Evolutionary conservation across 2,888 invertebrate genomes (phyloP), one percentile per base, ranked within the genome.

Genomic region (Ectemnius continuus): DNA sequence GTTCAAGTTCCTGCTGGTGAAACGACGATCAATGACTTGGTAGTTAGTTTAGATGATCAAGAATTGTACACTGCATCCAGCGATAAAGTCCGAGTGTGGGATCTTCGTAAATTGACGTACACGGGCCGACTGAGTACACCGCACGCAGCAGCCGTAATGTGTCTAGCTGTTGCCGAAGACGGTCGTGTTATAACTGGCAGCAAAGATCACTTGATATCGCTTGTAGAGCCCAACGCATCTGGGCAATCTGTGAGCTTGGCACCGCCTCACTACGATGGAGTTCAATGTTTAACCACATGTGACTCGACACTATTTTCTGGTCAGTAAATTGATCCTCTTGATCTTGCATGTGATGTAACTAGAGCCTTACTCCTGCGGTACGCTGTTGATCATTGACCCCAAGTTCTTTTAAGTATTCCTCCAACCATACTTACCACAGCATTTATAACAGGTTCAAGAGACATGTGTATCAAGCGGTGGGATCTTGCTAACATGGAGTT

Each of bases 211-310:
- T 91, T 89, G 86, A 92, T 90, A 90, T 92, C 87, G 68, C 91
- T 85, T 75, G 89, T 88, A 63, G 91, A 87, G 80, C 88, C 92
- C 88, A 84, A 89, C 88, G 70, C 91, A 90, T 92, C 92, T 90
- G 88, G 92, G 86, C 74, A 89, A 73, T 87, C 91, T 1, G 91
- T 92, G n/a, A 92, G 94, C 81, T 91, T 93, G 63, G 91, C 95
- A 83, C 97, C 97, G 14, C 97, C 97, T 5, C 97, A 97, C 91
- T 97, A 97, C 90, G 97, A 97, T 91, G 97, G 97, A 28, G 96
- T 97, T 67, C 96, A 97, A 89, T 95, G 96, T 58, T 92, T 97
- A 61, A 94, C 95, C 46, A 92, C 95, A 65, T 91, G 92, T 74
- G 94, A 93, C 46, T 92, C 93, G 79, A 93, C 93, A 16, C 92